Percentiles rank a stretch among this genome's conserved stretches.
phyloP scores from a whole-genome alignment of 2,888 invertebrate genomes.

The Cephus sareptanus region DNA sequence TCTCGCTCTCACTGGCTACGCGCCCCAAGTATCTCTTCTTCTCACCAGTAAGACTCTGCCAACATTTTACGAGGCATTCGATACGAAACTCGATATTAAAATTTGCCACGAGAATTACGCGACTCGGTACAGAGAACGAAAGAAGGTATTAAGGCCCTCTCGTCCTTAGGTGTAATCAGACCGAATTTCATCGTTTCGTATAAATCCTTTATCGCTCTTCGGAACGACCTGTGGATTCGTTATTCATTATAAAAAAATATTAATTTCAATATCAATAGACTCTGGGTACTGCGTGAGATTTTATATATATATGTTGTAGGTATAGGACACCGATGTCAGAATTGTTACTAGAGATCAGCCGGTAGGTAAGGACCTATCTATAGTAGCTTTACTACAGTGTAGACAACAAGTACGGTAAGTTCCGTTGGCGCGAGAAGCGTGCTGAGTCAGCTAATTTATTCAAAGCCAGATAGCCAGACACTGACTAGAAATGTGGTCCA shows the following conservation, averaged over 20 bases:
- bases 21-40: conserved; percentile 26
- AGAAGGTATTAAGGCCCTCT: conserved; percentile 43
- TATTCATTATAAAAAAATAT: not conserved
- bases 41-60: conserved; percentile 26
- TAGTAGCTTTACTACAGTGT: not conserved
- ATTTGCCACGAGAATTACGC: conserved; percentile 55
- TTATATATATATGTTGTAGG: not conserved
- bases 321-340: not conserved
- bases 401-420: conserved; percentile 8
- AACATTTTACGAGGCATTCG: conserved; percentile 52
- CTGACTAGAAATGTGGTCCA: conserved; percentile 33
- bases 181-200: conserved; percentile 49
- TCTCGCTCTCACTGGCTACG: conserved; percentile 6
- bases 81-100: conserved; percentile 65
- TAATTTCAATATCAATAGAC: not conserved
- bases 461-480: conserved; percentile 30
- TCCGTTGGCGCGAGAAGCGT: conserved; percentile 14
- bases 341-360: not conserved
- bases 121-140: conserved; percentile 40
- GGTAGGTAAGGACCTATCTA: not conserved
- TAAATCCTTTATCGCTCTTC: conserved; percentile 9
- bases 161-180: conserved; percentile 53
- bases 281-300: not conserved
- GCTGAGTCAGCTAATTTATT: conserved; percentile 57
- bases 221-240: not conserved